Evolutionary conservation across 2,113 vertebrate genomes (phyloP).

Genomic region (Gnathonemus echidnorhynchus): DNA sequence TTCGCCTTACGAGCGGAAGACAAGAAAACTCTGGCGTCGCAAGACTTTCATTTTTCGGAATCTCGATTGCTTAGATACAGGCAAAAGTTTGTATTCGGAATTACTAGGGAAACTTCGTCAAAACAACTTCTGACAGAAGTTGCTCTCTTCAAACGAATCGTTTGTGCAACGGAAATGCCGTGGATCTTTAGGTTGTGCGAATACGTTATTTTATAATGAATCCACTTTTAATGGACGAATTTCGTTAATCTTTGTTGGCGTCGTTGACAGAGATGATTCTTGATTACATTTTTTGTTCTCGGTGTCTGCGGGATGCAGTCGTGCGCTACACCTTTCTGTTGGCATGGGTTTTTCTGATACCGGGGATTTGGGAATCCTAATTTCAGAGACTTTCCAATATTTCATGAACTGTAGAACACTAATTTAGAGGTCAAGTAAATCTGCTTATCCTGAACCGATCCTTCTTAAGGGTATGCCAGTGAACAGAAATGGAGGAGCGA

Average conservation of each 20-base stretch:
- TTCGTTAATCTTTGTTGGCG: neutral
- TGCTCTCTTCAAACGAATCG: neutral
- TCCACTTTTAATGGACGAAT: neutral
- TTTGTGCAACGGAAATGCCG: neutral
- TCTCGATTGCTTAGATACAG: neutral
- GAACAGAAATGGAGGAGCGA: slow-evolving; percentile 80
- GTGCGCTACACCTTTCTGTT: neutral
- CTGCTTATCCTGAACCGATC: neutral
- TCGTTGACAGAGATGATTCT: neutral
- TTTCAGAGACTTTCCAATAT: neutral
- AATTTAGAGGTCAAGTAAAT: neutral
- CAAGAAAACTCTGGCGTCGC: neutral
- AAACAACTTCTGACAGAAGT: neutral
- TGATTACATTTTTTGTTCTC: neutral
- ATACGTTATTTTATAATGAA: neutral
- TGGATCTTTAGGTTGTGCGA: neutral
- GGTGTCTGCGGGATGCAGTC: neutral
- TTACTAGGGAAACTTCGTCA: neutral
- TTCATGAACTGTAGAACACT: neutral
- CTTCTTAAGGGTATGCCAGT: slow-evolving; percentile 38
- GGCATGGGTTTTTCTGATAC: neutral
- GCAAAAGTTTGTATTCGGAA: neutral
- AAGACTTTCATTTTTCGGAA: neutral
- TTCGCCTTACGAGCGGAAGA: neutral
- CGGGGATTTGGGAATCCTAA: neutral